Conservation (phyloP, 2,888 invertebrate species). For the Cosmopolites sordidus region DNA sequence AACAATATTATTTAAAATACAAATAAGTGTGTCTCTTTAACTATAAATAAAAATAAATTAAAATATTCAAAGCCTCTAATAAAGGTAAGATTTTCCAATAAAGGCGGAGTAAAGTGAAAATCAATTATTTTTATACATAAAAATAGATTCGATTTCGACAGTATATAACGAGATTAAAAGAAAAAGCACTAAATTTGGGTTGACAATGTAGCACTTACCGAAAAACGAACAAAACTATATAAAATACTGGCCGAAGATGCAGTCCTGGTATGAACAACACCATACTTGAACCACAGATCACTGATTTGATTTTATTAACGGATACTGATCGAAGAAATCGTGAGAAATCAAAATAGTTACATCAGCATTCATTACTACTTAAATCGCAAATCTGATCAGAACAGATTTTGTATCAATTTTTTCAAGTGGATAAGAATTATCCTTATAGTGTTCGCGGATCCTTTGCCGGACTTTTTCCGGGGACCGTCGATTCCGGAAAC, state of each 20-base stretch:
- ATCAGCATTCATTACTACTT: conserved; percentile 17
- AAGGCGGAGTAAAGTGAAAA: too few relatives aligned
- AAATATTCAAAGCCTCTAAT: too few relatives aligned
- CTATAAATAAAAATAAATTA: too few relatives aligned
- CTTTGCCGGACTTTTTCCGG: not conserved
- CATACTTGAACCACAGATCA: conserved; percentile 21
- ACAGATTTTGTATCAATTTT: too few relatives aligned
- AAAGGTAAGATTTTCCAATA: too few relatives aligned
- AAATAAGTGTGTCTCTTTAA: too few relatives aligned
- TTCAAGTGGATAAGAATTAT: too few relatives aligned
- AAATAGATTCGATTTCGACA: too few relatives aligned
- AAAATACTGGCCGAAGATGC: conserved; percentile 13
- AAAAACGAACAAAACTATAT: conserved; percentile 16
- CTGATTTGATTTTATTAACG: not conserved
- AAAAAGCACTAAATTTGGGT: not conserved
- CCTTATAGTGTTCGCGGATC: too few relatives aligned
- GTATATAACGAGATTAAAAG: not conserved
- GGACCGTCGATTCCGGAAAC: conserved; percentile 5
- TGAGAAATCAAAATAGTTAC: conserved; percentile 4
- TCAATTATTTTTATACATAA: too few relatives aligned
- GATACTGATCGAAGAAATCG: conserved; percentile 2
- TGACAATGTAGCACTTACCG: conserved; percentile 20
- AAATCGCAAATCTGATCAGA: too few relatives aligned
- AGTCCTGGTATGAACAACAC: conserved; percentile 5
- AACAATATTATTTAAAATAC: too few relatives aligned